Evolutionary conservation across 2,113 vertebrate species (phyloP).

Genomic region (Arothron firmamentum): DNA sequence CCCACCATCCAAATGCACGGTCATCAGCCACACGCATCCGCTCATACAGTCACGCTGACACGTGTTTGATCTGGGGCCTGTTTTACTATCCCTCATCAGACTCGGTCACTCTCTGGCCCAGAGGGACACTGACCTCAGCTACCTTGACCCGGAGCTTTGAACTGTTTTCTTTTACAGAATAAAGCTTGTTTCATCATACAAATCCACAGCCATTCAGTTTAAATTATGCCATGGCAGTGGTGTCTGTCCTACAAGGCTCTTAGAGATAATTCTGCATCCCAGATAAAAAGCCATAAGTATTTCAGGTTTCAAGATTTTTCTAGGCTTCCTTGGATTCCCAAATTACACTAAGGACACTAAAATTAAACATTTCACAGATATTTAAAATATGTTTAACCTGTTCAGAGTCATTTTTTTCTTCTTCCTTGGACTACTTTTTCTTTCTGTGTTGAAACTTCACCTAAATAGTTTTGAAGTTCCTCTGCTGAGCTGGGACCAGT

Average conservation of each 20-base stretch:
- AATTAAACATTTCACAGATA: no score
- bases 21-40: slow-evolving; percentile 38
- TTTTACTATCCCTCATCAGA: slow-evolving; percentile 17
- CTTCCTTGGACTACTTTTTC: slow-evolving; percentile 1
- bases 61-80: slow-evolving; percentile 39
- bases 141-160: not conserved
- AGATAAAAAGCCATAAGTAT: not conserved
- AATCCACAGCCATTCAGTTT: not conserved
- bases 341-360: no score
- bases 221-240: not conserved
- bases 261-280: not conserved
- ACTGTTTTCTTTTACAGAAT: not conserved
- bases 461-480: slow-evolving; percentile 17
- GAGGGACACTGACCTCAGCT: slow-evolving; percentile 21
- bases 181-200: not conserved
- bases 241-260: no score
- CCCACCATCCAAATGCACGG: slow-evolving; percentile 36
- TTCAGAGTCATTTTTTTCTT: not conserved
- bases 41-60: slow-evolving; percentile 39
- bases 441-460: slow-evolving; percentile 26
- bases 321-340: no score
- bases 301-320: no score
- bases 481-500: slow-evolving; percentile 18
- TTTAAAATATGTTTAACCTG: no score
- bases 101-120: not conserved